phyloP scores from a whole-genome alignment of 2,113 vertebrate genomes.

The Todiramphus chloris region DNA sequence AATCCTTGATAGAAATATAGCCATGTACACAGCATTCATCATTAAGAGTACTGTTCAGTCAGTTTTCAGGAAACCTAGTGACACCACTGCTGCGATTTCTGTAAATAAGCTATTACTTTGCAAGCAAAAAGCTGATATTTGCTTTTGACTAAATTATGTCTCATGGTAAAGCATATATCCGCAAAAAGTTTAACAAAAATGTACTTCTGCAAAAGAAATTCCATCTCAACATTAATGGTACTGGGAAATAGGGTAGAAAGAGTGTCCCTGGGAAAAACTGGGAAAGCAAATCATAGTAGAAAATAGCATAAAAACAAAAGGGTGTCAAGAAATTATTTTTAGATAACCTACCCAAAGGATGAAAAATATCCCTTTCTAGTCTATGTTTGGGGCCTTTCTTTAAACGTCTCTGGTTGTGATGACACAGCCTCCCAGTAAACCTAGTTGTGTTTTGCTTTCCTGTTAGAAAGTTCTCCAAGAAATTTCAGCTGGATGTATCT shows the following conservation, averaged over 20 bases:
- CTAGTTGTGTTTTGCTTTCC: background rate
- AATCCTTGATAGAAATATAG: background rate
- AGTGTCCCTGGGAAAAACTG: rapidly evolving
- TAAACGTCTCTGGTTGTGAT: background rate
- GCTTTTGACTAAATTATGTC: background rate
- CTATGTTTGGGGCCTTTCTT: background rate
- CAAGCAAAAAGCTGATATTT: background rate
- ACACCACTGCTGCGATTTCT: background rate
- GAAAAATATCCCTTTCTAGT: background rate
- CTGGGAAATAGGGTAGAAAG: background rate
- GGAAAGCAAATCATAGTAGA: background rate
- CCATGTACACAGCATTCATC: background rate
- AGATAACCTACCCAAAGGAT: background rate
- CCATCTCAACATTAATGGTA: background rate
- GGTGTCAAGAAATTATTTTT: background rate
- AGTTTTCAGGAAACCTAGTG: background rate
- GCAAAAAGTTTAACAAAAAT: background rate
- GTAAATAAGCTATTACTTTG: background rate
- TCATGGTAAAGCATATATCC: background rate
- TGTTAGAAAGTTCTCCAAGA: background rate
- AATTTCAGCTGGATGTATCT: background rate
- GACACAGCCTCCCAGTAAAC: background rate
- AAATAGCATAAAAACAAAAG: background rate
- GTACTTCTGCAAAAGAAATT: background rate
- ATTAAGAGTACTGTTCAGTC: background rate